These are phyloP conservation scores for Hemicentrotus pulcherrimus DNA, from an alignment of 35 echinoderm and acorn worm species.

Conservation along the genomic window DNA sequence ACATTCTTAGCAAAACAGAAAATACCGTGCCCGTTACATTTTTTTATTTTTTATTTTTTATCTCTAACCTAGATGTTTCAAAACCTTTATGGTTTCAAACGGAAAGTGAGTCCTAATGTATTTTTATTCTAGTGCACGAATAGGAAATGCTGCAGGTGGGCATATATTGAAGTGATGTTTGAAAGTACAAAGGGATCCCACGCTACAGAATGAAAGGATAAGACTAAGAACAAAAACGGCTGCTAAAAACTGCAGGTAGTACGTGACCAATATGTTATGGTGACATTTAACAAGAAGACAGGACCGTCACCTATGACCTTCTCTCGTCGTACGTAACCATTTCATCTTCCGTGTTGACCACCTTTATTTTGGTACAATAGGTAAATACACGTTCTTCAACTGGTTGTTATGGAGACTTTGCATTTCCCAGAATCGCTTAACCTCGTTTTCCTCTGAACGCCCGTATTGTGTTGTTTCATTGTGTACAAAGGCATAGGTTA, in stretches of 20 bases:
- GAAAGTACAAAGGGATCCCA: not conserved
- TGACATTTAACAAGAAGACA: not conserved
- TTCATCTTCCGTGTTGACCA: not conserved
- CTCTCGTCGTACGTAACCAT: not conserved
- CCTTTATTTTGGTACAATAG: not conserved
- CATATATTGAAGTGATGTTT: not conserved
- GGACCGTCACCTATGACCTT: constrained; percentile 8
- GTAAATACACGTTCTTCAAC: not conserved
- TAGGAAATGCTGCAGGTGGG: not conserved
- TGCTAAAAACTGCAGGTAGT: not conserved
- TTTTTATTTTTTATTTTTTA: not conserved
- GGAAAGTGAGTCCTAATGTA: not conserved
- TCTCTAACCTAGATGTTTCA: not conserved
- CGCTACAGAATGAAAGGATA: not conserved
- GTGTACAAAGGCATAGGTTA: not conserved
- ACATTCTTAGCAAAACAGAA: not conserved
- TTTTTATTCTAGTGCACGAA: not conserved
- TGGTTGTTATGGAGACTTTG: not conserved
- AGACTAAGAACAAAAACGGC: not conserved
- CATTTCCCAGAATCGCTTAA: not conserved
- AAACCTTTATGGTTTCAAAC: not conserved
- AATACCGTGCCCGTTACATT: not conserved
- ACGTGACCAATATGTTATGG: constrained; percentile 9
- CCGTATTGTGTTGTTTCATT: not conserved
- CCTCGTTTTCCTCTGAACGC: not conserved